Base-by-base conservation (phyloP, 2,888 invertebrate genomes). In the Clepsis dumicolana region DNA sequence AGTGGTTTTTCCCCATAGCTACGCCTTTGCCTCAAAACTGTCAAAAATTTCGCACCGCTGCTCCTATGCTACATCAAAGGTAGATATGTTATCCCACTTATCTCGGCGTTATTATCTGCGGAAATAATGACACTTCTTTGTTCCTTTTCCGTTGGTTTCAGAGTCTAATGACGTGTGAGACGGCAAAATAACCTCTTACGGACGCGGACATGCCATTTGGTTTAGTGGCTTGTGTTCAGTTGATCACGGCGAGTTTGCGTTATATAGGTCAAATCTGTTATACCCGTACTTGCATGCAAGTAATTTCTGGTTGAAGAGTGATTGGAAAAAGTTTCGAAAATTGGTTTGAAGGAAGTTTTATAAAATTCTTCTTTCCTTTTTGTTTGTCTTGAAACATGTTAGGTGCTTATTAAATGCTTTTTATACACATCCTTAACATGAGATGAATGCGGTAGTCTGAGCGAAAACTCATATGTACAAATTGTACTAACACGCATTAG, bases 41-140 rank as follows among this genome's bases (percentile, higher is more conserved):
- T 4, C 65, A 14, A 25, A 63, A 57, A 27, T 52, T 38, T 56
- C 54, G 18, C 8, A 5, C 44, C 7, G n/a, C 44, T 52, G 7
- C 41, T 18, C 24, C 24, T 44, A 18, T n/a, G n/a, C 60, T 61
- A 48, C 29, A 18, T 44, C 38, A 50, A 57, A 62, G 25, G 50
- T 66, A 62, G 25, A 38, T 66, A 57, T 56, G 24, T 56, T 59
- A 65, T 67, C 50, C 50, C 62, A 62, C 50, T 66, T 66, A 67
- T 67, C 56, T 56, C 66, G 16, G 48, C 35, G 50, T 63, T 62
- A 67, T 67, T 29, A 67, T 67, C 62, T 50, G 57, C 62, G 67
- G 67, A 67, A 67, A 67, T 67, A 67, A 67, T 67, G 67, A 67
- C 67, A 63, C 56, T 67, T 67, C 62, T 63, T 67, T 67, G 62